Conservation (phyloP, 2,888 invertebrate genomes). For the Elaeidobius kamerunicus region DNA sequence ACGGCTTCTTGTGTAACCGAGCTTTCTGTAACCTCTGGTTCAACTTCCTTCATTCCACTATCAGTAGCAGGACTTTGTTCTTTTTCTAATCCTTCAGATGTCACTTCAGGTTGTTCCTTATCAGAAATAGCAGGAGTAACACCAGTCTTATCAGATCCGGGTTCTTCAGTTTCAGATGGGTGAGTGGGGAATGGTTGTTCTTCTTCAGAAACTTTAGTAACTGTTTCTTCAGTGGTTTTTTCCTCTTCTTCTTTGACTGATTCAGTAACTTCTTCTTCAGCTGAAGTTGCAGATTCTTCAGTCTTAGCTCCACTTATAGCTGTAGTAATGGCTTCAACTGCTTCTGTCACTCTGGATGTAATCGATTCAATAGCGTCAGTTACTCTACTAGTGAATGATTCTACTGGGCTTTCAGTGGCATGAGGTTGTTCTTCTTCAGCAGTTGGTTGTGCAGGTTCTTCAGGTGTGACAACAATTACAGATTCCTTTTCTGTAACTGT, state of each 20-base stretch:
- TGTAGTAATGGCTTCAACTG: conserved; percentile 31
- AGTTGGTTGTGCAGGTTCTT: background rate
- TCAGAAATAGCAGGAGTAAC: conserved; percentile 15
- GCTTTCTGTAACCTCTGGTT: conserved; percentile 13
- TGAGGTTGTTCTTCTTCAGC: conserved; percentile 8
- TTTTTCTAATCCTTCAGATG: conserved; percentile 12
- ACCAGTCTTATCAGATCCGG: conserved; percentile 24
- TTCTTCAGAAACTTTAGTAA: conserved; percentile 9
- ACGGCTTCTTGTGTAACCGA: conserved; percentile 9
- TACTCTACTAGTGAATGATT: conserved; percentile 33
- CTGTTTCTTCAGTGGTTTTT: conserved; percentile 2
- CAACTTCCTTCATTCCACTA: conserved; percentile 14
- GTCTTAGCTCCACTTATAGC: conserved; percentile 15
- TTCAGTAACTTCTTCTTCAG: conserved; percentile 13
- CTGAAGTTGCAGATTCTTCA: conserved; percentile 26
- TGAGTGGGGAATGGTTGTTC: conserved; percentile 12
- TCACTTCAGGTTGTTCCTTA: conserved; percentile 24
- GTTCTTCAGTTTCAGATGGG: conserved; percentile 9
- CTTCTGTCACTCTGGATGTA: conserved; percentile 32
- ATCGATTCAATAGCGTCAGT: conserved; percentile 32
- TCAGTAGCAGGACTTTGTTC: conserved; percentile 6
- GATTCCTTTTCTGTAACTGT: conserved; percentile 33
- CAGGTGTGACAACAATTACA: conserved; percentile 17
- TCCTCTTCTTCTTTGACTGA: conserved; percentile 4
- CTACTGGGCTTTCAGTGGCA: conserved; percentile 31